Evolutionary conservation across 2,113 vertebrate species (phyloP).

Genomic region (Oceanites oceanicus): DNA sequence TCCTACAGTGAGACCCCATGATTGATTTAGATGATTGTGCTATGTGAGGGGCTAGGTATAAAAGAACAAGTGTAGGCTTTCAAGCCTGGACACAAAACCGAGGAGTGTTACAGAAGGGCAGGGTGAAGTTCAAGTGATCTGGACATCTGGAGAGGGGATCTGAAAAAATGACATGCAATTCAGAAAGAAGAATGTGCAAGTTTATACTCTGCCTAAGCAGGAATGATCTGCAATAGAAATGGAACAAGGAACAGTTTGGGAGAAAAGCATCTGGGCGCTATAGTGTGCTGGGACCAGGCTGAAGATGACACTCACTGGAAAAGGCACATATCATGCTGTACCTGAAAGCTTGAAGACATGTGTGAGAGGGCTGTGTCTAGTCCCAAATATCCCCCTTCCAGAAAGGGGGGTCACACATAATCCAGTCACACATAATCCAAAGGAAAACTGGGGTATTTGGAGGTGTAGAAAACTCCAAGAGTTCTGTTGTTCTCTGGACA

Average conservation of each 20-base stretch:
- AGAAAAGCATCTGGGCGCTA: background rate
- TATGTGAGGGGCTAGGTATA: background rate
- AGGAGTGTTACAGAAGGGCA: background rate
- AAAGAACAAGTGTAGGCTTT: background rate
- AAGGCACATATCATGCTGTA: background rate
- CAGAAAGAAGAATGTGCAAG: background rate
- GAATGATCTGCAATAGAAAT: background rate
- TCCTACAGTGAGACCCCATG: background rate
- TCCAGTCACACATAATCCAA: background rate
- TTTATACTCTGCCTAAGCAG: background rate
- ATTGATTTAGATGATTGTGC: background rate
- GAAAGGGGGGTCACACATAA: background rate
- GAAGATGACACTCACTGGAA: background rate
- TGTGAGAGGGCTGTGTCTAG: background rate
- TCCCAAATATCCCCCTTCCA: background rate
- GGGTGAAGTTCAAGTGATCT: background rate
- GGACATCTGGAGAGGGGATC: background rate
- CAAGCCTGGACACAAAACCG: background rate
- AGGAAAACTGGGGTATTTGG: background rate
- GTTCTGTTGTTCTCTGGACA: background rate
- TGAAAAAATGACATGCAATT: background rate
- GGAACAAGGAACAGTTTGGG: background rate
- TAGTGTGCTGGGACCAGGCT: background rate
- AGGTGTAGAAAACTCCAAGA: background rate
- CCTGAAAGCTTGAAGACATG: rapidly evolving